Conservation (phyloP, 2,888 invertebrate genomes). For the Hypolimnas misippus region DNA sequence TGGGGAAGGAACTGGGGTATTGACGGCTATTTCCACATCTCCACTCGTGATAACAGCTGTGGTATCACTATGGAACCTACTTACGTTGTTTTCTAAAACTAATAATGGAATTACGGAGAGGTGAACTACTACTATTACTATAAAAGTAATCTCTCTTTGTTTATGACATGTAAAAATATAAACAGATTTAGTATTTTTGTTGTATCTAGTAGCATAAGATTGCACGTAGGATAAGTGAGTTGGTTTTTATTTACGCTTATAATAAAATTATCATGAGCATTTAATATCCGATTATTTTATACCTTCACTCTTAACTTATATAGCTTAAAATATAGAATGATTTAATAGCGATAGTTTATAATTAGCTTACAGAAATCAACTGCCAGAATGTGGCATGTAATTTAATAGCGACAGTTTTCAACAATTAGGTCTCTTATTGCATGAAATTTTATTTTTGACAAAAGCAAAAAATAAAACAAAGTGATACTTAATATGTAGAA, state of each 20-base stretch:
- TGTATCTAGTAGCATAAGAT: constrained; percentile 37
- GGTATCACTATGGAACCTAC: constrained; percentile 94
- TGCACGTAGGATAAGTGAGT: constrained; percentile 38
- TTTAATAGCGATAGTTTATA: too few relatives aligned
- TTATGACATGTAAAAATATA: not conserved
- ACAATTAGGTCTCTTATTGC: too few relatives aligned
- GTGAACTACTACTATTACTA: not conserved
- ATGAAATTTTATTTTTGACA: too few relatives aligned
- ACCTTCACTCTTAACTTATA: not conserved
- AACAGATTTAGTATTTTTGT: too few relatives aligned
- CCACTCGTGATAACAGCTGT: constrained; percentile 93
- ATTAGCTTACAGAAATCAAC: too few relatives aligned
- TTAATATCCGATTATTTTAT: not conserved
- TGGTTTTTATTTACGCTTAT: constrained; percentile 45
- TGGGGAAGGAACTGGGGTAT: constrained; percentile 98
- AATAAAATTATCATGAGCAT: constrained; percentile 41
- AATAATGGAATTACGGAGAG: too few relatives aligned
- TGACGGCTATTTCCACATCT: constrained; percentile 95
- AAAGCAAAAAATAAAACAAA: not conserved
- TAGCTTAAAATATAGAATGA: too few relatives aligned
- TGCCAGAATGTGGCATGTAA: too few relatives aligned
- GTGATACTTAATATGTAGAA: not conserved
- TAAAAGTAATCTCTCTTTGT: not conserved
- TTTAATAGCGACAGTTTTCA: too few relatives aligned
- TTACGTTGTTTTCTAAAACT: constrained; percentile 86